A percentile compares a stretch with the other conserved stretches of the same genome.
Conservation (phyloP, 2,797 vertebrate species). For the Platyrinchus mystaceus region DNA sequence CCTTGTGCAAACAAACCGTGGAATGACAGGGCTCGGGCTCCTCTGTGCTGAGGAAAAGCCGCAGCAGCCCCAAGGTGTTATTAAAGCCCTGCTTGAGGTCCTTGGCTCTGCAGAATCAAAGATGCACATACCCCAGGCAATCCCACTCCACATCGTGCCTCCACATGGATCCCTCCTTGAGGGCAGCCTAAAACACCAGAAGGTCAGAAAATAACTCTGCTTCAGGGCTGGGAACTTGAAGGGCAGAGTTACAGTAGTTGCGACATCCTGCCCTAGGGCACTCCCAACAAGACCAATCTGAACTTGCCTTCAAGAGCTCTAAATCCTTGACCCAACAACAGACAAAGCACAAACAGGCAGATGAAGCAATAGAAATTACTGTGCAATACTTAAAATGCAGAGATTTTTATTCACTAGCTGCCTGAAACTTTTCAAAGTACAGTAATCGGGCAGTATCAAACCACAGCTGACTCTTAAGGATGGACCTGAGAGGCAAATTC, state of each 20-base stretch:
- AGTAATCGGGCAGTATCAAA: background rate
- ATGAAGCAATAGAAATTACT: background rate
- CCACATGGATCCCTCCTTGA: background rate
- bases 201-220: background rate
- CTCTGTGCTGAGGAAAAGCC: background rate
- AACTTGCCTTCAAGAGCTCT: background rate
- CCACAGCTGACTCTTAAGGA: background rate
- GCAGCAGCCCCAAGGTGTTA: fast-evolving
- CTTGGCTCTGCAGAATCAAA: background rate
- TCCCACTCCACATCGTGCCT: background rate
- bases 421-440: background rate
- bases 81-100: background rate
- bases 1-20: background rate
- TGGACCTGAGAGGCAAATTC: background rate
- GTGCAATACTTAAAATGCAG: background rate
- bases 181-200: background rate
- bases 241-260: background rate
- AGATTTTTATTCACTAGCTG: background rate
- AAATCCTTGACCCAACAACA: background rate
- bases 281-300: background rate
- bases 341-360: background rate
- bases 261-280: background rate
- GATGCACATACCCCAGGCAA: background rate
- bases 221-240: background rate
- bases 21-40: background rate